Conservation (phyloP, 2,113 vertebrate species). For the Leptosomus discolor region DNA sequence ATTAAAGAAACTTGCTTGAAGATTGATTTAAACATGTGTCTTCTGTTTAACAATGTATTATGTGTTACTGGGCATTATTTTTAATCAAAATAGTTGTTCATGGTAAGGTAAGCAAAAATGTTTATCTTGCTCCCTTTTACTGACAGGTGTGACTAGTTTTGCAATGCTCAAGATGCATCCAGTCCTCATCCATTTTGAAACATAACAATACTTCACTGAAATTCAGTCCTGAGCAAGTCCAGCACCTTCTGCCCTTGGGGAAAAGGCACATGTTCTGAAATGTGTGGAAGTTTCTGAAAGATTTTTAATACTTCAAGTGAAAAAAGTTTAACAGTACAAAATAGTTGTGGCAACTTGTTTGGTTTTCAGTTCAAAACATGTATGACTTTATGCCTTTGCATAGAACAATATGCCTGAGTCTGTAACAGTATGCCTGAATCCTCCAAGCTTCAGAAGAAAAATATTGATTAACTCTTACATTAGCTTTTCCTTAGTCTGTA, state of each 20-base stretch:
- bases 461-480: accelerated
- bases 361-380: background rate
- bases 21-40: background rate
- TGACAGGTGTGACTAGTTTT: slow-evolving; percentile 12
- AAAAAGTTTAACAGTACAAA: background rate
- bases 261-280: background rate
- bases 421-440: background rate
- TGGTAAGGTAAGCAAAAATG: background rate
- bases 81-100: too few species aligned
- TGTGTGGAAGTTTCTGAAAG: background rate
- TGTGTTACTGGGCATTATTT: too few species aligned
- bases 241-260: background rate
- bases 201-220: background rate
- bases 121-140: background rate
- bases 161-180: background rate
- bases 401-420: background rate
- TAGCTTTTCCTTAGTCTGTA: background rate
- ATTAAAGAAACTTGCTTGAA: background rate
- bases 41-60: too few species aligned
- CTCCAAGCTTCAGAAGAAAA: background rate
- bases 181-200: background rate
- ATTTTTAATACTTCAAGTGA: background rate
- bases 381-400: background rate
- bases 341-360: background rate
- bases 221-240: background rate